Percentiles rank a stretch among this genome's conserved stretches.
phyloP scores from a whole-genome alignment of 2,113 vertebrate species.

The Corythornis madagascariensis region DNA sequence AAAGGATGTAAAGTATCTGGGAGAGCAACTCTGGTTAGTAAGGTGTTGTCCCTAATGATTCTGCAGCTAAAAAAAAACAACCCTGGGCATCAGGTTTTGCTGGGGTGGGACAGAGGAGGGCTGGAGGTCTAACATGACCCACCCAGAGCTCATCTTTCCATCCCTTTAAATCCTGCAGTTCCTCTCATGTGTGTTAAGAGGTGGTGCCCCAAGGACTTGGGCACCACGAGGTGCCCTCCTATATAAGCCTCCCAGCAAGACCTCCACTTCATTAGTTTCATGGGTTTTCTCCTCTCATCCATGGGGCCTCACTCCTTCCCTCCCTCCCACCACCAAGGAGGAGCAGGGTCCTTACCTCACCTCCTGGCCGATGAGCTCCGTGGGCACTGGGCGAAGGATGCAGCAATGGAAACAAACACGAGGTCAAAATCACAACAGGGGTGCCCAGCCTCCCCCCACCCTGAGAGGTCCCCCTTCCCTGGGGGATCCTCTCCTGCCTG shows the following conservation, averaged over 20 bases:
- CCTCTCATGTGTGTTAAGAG: neutral
- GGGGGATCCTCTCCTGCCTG: neutral
- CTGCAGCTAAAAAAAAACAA: fast-evolving
- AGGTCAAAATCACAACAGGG: neutral
- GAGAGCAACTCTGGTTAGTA: neutral
- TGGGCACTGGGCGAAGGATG: conserved; percentile 68
- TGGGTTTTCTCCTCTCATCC: neutral
- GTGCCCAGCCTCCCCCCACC: fast-evolving
- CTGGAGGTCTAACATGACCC: neutral
- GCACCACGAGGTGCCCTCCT: neutral
- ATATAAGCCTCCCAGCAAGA: neutral
- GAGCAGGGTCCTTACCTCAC: conserved; percentile 87
- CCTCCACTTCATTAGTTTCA: neutral
- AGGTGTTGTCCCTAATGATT: neutral
- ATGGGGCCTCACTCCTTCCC: neutral
- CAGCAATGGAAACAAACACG: conserved; percentile 14
- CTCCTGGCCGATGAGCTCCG: conserved; percentile 90
- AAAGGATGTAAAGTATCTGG: neutral
- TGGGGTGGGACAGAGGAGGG: neutral
- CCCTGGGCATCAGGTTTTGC: neutral
- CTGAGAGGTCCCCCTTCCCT: neutral
- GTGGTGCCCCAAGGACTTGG: neutral
- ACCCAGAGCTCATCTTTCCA: neutral
- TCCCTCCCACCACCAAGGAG: neutral
- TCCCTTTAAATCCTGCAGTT: neutral